Evolutionary conservation across 2,888 invertebrate species (phyloP), one percentile per base, ranked within the genome.

Genomic region (Pristionchus fissidentatus): DNA sequence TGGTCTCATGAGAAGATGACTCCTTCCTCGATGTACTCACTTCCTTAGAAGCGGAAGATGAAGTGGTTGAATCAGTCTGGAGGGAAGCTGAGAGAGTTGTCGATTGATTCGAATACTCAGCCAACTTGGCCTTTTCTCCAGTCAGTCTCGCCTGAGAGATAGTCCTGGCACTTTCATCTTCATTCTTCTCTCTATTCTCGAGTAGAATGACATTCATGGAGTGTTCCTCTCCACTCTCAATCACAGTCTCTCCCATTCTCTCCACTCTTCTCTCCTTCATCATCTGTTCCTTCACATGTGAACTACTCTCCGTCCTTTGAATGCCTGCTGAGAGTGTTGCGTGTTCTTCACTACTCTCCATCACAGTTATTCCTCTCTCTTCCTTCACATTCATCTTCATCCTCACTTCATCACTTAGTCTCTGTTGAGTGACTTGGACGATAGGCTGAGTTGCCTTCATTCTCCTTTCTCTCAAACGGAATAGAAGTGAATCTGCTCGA

Each of bases 201-300:
- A 87, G 84, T 78, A 84, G 85, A 8, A 89, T 84, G 73, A 88
- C 86, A 77, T 86, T 87, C 13, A 86, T 86, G 13, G 88, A 86
- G 70, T 87, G 87, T 83, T 88, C 87, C 22, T 86, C 86, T 19
- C 85, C 84, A 82, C 83, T 84, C 49, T 88, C 88, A 60, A 80
- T 80, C 77, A 87, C 86, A 38, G 78, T 84, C 32, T 85, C 87
- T 49, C 73, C 83, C 0, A 85, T 32, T 22, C 49, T 81, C 46
- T 60, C 81, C 8, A 41, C 26, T 49, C 66, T 46, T 43, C 29
- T 46, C 22, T 60, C 62, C 46, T 49, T 81, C 66, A 81, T 7
- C 0, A 35, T 66, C 35, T 81, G 43, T 38, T 81, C 52, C 60
- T 66, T 46, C 4, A 62, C 10, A 49, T 81, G 46, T 22, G 32